Percentiles rank a stretch among this genome's conserved stretches.
Conservation (phyloP, 2,113 vertebrate species). For the Pampusana beccarii region DNA sequence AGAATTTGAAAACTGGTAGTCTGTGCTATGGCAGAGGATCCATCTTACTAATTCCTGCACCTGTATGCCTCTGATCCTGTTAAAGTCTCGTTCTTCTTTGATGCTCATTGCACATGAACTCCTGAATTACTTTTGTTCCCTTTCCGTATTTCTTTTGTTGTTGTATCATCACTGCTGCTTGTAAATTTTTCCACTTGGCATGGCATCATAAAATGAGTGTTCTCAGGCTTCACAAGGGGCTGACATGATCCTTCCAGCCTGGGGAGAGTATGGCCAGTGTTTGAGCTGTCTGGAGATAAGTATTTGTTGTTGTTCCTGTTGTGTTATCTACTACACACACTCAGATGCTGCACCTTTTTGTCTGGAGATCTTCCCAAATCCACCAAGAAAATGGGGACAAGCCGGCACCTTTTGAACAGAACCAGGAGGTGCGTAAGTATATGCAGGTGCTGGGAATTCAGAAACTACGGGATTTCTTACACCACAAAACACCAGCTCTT, state of each 20-base stretch:
- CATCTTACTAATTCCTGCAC: not conserved
- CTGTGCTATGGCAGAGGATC: not conserved
- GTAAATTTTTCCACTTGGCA: not conserved
- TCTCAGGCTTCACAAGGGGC: not conserved
- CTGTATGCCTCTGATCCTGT: not conserved
- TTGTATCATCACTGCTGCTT: not conserved
- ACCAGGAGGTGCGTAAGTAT: not conserved
- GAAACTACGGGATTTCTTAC: not conserved
- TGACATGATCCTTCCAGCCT: not conserved
- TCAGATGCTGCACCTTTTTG: not conserved
- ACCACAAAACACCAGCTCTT: not conserved
- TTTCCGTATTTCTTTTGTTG: not conserved
- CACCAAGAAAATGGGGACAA: not conserved
- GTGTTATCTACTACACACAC: rapidly evolving
- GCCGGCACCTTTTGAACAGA: not conserved
- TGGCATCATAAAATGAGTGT: not conserved
- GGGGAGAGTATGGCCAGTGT: rapidly evolving
- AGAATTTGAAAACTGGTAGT: not conserved
- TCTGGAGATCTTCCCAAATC: not conserved
- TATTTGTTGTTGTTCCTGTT: not conserved
- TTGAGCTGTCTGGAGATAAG: not conserved
- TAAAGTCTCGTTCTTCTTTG: not conserved
- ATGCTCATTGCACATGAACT: not conserved
- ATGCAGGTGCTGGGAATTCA: not conserved
- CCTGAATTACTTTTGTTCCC: not conserved